phyloP scores from a whole-genome alignment of 2,113 vertebrate species.

The Anhinga anhinga region DNA sequence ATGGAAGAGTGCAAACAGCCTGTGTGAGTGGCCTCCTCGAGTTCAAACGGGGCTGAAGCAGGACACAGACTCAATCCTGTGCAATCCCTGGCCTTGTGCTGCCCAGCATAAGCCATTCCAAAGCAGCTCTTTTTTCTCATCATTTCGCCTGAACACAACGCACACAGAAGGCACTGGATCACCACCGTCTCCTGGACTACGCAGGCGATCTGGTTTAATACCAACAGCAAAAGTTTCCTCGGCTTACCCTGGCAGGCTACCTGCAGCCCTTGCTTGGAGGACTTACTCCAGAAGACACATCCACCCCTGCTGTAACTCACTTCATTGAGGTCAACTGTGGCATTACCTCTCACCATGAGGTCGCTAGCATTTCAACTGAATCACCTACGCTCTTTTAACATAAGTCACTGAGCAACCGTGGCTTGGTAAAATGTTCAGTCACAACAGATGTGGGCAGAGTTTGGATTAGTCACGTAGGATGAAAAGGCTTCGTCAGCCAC shows the following conservation, averaged over 20 bases:
- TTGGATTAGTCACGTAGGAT: constrained; percentile 34
- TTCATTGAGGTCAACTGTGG: not conserved
- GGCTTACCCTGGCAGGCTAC: not conserved
- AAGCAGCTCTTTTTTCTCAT: not conserved
- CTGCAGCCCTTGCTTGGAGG: not conserved
- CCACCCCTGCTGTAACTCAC: not conserved
- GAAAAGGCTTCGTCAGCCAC: constrained; percentile 8
- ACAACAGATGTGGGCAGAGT: constrained; percentile 26
- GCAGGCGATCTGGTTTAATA: not conserved
- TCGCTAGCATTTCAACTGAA: not conserved
- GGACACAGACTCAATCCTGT: not conserved
- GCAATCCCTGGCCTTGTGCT: not conserved
- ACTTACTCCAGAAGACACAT: not conserved
- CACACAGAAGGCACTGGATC: not conserved
- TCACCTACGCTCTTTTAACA: not conserved
- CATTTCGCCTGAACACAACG: fast-evolving
- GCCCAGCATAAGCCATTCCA: not conserved
- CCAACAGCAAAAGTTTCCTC: not conserved
- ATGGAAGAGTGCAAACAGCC: not conserved
- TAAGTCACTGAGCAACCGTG: not conserved
- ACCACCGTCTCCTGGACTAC: not conserved
- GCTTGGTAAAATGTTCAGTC: constrained; percentile 12
- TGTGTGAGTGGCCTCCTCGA: not conserved
- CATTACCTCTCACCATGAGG: not conserved
- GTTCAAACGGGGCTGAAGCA: not conserved